Evolutionary conservation across 2,113 vertebrate genomes (phyloP).

Genomic region (Probosciger aterrimus): DNA sequence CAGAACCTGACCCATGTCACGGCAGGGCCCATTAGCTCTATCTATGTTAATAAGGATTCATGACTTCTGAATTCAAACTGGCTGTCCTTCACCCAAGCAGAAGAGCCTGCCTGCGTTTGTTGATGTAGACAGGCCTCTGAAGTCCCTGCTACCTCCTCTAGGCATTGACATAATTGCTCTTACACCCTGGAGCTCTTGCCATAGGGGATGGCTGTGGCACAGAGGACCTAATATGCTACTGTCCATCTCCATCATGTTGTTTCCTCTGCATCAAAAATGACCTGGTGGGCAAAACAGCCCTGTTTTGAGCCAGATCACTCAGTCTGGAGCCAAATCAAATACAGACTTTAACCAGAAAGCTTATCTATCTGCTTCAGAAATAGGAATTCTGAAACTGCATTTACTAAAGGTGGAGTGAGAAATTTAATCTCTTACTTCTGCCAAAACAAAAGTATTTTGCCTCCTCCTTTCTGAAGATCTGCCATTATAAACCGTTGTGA

Average conservation of each 20-base stretch:
- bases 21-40: not conserved
- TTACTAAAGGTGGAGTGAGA: not conserved
- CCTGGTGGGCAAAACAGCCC: not conserved
- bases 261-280: not conserved
- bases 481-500: not conserved
- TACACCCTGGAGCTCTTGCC: not conserved
- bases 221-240: not conserved
- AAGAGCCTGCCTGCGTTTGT: not conserved
- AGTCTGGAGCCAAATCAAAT: not conserved
- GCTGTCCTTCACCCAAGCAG: not conserved
- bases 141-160: not conserved
- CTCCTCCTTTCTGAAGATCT: not conserved
- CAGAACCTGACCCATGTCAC: not conserved
- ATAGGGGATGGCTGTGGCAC: not conserved
- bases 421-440: not conserved
- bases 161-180: accelerated
- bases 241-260: not conserved
- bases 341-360: not conserved
- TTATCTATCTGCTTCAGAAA: not conserved
- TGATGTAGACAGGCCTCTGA: not conserved
- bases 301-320: not conserved
- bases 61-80: not conserved
- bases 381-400: not conserved
- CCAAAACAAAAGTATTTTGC: not conserved
- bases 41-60: not conserved